Evolutionary conservation across 1,140 invertebrate species (phyloP).

Genomic region (Dreissena rostriformis): DNA sequence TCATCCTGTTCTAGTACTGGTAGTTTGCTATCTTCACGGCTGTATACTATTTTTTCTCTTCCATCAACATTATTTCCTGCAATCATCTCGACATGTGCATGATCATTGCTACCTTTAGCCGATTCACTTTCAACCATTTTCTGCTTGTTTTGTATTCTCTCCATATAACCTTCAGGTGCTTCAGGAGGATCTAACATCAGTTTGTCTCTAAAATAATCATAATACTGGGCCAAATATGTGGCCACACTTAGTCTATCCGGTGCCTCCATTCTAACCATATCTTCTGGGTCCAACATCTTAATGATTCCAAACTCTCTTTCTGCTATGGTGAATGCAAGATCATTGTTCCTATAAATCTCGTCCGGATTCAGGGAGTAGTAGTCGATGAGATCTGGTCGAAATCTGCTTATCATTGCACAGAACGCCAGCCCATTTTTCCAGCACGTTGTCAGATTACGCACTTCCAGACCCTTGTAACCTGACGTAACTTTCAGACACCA

Average conservation of each 20-base stretch:
- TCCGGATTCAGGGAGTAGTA: constrained; percentile 48
- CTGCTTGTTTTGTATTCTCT: not conserved
- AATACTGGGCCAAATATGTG: constrained; percentile 46
- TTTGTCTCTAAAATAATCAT: constrained; percentile 46
- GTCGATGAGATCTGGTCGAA: constrained; percentile 93
- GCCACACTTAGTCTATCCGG: constrained; percentile 50
- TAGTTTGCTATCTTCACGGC: not conserved
- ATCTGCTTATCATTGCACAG: constrained; percentile 97
- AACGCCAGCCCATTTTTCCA: constrained; percentile 96
- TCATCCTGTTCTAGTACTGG: no score
- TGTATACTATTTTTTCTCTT: not conserved
- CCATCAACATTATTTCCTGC: not conserved
- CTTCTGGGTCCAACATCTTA: constrained; percentile 33
- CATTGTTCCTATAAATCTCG: constrained; percentile 42
- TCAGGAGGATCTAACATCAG: constrained; percentile 37
- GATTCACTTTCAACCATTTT: not conserved
- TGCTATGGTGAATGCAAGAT: constrained; percentile 43
- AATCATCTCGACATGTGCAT: not conserved
- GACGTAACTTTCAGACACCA: constrained; percentile 95
- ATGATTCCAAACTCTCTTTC: constrained; percentile 51
- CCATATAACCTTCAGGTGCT: constrained; percentile 8
- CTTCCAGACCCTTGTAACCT: constrained; percentile 91
- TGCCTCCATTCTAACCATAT: constrained; percentile 37
- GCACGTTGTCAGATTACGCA: constrained; percentile 94
- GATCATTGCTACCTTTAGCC: not conserved